phyloP scores from a whole-genome alignment of 2,888 invertebrate species.

The Buathra laborator region DNA sequence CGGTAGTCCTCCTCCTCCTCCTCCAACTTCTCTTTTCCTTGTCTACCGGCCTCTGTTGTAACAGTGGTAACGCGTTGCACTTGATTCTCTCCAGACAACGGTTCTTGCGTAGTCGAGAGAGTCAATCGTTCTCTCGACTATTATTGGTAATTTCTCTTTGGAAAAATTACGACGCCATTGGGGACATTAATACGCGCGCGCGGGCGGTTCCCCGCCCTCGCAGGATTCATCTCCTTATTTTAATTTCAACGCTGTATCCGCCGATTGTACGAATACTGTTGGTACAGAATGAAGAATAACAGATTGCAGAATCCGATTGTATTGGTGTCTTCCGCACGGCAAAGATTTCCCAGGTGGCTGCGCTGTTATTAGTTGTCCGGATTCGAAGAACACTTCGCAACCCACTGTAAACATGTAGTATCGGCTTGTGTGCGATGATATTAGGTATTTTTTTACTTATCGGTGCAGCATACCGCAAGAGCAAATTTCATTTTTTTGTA shows the following conservation, averaged over 20 bases:
- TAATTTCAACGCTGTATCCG: slow-evolving; percentile 34
- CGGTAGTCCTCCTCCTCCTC: background rate
- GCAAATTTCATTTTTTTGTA: background rate
- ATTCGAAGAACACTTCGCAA: slow-evolving; percentile 13
- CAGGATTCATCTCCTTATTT: slow-evolving; percentile 3
- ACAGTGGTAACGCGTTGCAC: slow-evolving; percentile 15
- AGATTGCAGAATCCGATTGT: background rate
- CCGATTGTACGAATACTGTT: background rate
- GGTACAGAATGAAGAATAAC: background rate
- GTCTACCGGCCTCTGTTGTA: slow-evolving; percentile 4
- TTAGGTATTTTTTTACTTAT: background rate
- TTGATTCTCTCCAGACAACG: slow-evolving; percentile 12
- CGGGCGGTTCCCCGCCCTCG: too few relatives aligned
- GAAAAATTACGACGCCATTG: too few relatives aligned
- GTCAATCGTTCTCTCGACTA: slow-evolving; percentile 7
- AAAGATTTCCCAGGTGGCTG: slow-evolving; percentile 61
- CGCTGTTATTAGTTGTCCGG: slow-evolving; percentile 59
- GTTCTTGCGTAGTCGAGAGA: slow-evolving; percentile 7
- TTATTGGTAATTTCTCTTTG: too few relatives aligned
- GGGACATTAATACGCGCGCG: too few relatives aligned
- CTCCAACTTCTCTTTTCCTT: slow-evolving; percentile 15
- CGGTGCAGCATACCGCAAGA: slow-evolving; percentile 15
- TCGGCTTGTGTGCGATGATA: background rate
- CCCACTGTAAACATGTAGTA: background rate
- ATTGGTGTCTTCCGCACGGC: slow-evolving; percentile 32